Percentiles rank a stretch among this genome's conserved stretches.
Conservation (phyloP, 2,113 vertebrate species). For the Corynorhinus townsendii region DNA sequence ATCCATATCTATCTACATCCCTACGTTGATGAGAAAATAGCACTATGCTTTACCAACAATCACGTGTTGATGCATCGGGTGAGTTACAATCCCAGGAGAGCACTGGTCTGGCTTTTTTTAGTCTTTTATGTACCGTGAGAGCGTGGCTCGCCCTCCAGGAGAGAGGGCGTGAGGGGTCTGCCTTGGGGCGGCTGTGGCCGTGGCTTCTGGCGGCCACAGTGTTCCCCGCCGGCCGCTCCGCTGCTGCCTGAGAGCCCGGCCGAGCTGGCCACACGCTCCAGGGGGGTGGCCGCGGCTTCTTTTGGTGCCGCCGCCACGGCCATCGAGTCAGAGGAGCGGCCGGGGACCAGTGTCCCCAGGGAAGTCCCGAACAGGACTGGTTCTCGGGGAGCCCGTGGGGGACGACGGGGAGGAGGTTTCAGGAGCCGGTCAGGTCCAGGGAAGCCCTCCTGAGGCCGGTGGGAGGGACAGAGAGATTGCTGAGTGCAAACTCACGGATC, state of each 20-base stretch:
- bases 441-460: neutral
- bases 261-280: neutral
- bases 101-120: neutral
- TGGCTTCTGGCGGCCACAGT: no score
- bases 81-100: neutral
- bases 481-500: no score
- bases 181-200: neutral
- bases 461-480: neutral
- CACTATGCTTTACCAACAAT: neutral
- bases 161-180: neutral
- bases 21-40: neutral
- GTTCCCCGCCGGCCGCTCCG: neutral
- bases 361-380: neutral
- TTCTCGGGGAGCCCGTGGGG: no score
- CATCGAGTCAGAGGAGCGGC: neutral
- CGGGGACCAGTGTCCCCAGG: neutral
- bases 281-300: neutral
- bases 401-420: neutral
- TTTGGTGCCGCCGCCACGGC: neutral
- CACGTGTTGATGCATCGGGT: neutral
- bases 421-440: fast-evolving
- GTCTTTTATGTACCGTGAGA: neutral
- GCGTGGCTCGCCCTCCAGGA: neutral
- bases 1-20: no score
- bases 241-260: neutral